Base-by-base conservation (phyloP, 2,797 vertebrate species). In the Carapus acus region DNA sequence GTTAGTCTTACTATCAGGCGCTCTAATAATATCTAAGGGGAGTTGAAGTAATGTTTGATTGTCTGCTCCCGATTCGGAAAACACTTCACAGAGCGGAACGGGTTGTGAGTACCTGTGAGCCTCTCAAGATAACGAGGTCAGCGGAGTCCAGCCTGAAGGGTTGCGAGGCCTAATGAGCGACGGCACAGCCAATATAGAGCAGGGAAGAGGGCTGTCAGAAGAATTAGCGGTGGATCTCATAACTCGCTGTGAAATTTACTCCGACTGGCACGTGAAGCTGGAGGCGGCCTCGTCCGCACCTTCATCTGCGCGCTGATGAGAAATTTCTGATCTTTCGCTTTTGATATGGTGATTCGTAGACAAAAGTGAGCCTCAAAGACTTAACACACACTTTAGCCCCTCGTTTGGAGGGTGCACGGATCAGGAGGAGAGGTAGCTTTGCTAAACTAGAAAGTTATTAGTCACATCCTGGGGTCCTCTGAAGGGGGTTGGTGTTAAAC, bases 41-140 rank as follows among this genome's bases (percentile, higher is more conserved):
- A 57, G 36, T 4, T 27, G 4, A 27, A 74, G 59, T 75, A 62
- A 59, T 31, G 48, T 51, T 54, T 72, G 71, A 65, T 39, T 61
- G 49, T 62, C 43, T 62, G 47, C 43, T 42, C 18, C 44, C 60
- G 36, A 43, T n/a, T 42, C 22, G 55, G 43, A 54, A 23, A 29
- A 47, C 53, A 29, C 7, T 19, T 19, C 49, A n/a, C 45, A 50
- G 29, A 41, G 62, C 33, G 43, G 40, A 59, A 49, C 17, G 34
- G n/a, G n/a, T n/a, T n/a, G n/a, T n/a, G n/a, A 48, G 33, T 65
- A 48, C 42, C 59, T 41, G 8, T 20, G 19, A 60, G 50, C 8
- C 39, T 21, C 36, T 62, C 18, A 15, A 11, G n/a, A 43, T 57
- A 56, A 56, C 52, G 49, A 46, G 24, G 49, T 36, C 34, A 17